Percentiles rank a stretch among this genome's conserved stretches.
phyloP scores from a whole-genome alignment of 2,113 vertebrate genomes.

The Anser brachyrhynchus region DNA sequence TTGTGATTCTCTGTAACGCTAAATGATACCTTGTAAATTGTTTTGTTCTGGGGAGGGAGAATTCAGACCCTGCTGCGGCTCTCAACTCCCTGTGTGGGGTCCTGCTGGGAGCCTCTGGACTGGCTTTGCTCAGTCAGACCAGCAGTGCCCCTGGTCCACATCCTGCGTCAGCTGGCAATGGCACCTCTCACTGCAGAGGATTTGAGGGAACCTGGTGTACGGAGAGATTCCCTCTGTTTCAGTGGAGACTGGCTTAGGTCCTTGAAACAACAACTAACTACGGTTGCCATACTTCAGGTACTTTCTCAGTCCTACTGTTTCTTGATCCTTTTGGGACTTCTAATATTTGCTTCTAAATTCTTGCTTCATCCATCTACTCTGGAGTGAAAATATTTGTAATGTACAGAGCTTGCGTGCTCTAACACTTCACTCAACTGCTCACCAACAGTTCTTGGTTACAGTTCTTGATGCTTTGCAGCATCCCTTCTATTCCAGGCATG shows the following conservation, averaged over 20 bases:
- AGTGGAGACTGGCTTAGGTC: neutral
- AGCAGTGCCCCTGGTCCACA: neutral
- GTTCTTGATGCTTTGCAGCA: neutral
- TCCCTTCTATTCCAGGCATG: neutral
- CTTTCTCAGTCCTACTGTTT: neutral
- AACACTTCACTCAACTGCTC: neutral
- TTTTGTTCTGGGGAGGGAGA: neutral
- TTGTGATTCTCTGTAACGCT: neutral
- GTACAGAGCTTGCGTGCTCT: neutral
- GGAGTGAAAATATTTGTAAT: neutral
- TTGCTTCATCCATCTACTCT: neutral
- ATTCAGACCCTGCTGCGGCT: neutral
- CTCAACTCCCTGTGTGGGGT: accelerated
- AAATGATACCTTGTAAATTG: neutral
- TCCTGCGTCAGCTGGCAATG: neutral
- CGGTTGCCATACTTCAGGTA: neutral
- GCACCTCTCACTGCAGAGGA: neutral
- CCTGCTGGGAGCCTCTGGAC: neutral
- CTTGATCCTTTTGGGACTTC: neutral
- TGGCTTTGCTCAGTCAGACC: accelerated
- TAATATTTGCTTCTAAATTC: neutral
- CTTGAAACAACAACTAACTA: neutral
- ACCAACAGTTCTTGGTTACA: neutral
- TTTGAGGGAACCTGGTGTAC: neutral
- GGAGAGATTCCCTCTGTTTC: neutral